Percentiles rank a stretch among this genome's conserved stretches.
Evolutionary conservation across 2,113 vertebrate genomes (phyloP).

Genomic region (Varanus salvator): DNA sequence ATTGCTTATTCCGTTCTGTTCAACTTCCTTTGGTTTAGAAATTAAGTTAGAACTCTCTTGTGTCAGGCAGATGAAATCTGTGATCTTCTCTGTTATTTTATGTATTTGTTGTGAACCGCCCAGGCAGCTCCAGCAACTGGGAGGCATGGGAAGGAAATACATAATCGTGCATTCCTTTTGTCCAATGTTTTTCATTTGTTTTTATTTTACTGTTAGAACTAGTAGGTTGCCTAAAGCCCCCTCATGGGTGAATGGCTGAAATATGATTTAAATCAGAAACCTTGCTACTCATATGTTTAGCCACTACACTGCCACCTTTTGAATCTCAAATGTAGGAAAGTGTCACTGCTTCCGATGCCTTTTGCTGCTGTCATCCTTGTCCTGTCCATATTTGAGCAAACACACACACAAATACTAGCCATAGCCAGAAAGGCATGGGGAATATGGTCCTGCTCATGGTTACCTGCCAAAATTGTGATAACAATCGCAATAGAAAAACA

Average conservation of each 20-base stretch:
- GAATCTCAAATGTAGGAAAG: no score
- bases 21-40: conserved; percentile 15
- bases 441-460: neutral
- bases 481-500: neutral
- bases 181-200: neutral
- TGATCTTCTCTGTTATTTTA: neutral
- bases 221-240: neutral
- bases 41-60: conserved; percentile 16
- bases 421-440: neutral
- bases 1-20: conserved; percentile 22
- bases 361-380: no score
- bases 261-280: neutral
- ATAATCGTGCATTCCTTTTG: neutral
- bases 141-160: no score
- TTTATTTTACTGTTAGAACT: neutral
- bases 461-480: neutral
- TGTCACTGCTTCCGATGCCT: no score
- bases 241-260: neutral
- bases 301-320: no score
- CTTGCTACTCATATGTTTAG: no score
- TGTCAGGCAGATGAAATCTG: neutral
- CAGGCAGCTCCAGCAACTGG: no score
- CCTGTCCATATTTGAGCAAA: no score
- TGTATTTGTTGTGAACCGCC: neutral
- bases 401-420: no score